Percentiles rank a stretch among this genome's conserved stretches.
Conservation (phyloP, 2,888 invertebrate species). For the Octodonta nipae region DNA sequence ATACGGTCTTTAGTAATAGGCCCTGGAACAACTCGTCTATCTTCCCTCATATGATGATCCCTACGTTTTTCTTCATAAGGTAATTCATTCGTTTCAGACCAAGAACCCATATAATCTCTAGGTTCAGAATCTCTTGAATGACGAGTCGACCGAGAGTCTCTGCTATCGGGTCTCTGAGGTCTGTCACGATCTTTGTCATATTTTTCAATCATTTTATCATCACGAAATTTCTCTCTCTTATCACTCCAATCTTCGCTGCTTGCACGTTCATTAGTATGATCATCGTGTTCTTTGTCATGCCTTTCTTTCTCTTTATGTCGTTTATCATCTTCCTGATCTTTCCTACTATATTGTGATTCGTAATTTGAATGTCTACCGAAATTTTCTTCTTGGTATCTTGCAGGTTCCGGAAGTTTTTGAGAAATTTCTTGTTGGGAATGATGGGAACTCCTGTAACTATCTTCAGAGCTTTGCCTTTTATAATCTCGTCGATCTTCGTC, state of each 20-base stretch:
- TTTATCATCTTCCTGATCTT: slow-evolving; percentile 19
- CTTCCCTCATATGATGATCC: slow-evolving; percentile 25
- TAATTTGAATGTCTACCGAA: slow-evolving; percentile 29
- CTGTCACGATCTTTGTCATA: slow-evolving; percentile 35
- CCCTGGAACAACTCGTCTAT: slow-evolving; percentile 41
- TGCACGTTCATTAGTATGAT: slow-evolving; percentile 3
- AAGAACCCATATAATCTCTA: slow-evolving; percentile 30
- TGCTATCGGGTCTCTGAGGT: slow-evolving; percentile 45
- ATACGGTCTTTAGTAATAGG: slow-evolving; percentile 48
- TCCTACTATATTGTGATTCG: slow-evolving; percentile 22
- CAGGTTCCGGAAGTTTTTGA: slow-evolving; percentile 5
- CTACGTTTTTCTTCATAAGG: slow-evolving; percentile 30
- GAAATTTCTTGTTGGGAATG: slow-evolving; percentile 14
- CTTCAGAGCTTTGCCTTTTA: slow-evolving; percentile 28
- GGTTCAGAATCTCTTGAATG: slow-evolving; percentile 39
- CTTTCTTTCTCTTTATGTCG: slow-evolving; percentile 11
- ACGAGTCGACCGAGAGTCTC: slow-evolving; percentile 43
- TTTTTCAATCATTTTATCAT: slow-evolving; percentile 22
- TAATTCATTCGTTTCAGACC: slow-evolving; percentile 37
- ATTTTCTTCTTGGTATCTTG: slow-evolving; percentile 5
- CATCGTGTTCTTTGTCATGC: slow-evolving; percentile 14
- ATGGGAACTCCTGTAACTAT: slow-evolving; percentile 24
- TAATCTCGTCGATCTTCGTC: slow-evolving; percentile 28
- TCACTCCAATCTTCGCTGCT: slow-evolving; percentile 26
- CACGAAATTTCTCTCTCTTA: slow-evolving; percentile 21